phyloP scores from a whole-genome alignment of 2,113 vertebrate genomes.

The Bothrops jararaca region DNA sequence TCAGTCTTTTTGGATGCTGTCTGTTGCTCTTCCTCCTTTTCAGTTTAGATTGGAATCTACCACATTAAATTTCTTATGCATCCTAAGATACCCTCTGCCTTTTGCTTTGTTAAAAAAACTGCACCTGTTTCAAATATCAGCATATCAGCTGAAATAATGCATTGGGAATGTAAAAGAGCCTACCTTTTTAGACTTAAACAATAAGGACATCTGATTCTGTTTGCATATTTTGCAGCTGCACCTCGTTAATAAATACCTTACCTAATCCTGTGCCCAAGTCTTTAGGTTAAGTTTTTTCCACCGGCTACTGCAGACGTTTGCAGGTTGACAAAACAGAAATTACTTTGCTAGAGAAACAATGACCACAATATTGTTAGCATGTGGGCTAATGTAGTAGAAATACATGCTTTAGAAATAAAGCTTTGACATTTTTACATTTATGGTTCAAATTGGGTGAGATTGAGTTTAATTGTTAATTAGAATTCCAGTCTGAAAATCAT shows the following conservation, averaged over 20 bases:
- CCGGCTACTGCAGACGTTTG: background rate
- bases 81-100: background rate
- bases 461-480: background rate
- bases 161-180: background rate
- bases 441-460: background rate
- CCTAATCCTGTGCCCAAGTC: background rate
- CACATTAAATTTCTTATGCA: background rate
- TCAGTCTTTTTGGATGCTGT: background rate
- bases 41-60: background rate
- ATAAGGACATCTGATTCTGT: background rate
- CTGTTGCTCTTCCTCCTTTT: too few species aligned
- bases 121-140: background rate
- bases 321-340: background rate
- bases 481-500: background rate
- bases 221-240: background rate
- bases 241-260: background rate
- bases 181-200: background rate
- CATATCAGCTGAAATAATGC: background rate
- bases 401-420: background rate
- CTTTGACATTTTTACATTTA: background rate
- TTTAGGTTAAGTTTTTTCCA: background rate
- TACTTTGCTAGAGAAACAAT: background rate
- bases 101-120: background rate
- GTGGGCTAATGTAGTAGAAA: background rate
- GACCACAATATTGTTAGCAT: background rate